A percentile compares a stretch with the other conserved stretches of the same genome.
Evolutionary conservation across 2,113 vertebrate genomes (phyloP).

Genomic region (Notothenia coriiceps): DNA sequence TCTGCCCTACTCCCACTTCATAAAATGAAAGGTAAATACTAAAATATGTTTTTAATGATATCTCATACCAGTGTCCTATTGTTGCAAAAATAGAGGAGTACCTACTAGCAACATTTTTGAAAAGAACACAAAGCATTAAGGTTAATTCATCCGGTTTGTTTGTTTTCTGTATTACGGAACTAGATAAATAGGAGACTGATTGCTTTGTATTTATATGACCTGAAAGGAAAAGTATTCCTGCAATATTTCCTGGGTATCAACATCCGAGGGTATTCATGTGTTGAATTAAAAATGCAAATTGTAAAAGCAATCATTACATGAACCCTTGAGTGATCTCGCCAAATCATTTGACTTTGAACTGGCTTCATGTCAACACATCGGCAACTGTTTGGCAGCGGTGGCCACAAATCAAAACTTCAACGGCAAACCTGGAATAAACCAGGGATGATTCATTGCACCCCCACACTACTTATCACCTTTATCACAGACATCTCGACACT

Average conservation of each 20-base stretch:
- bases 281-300: conserved; percentile 31
- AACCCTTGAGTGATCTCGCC: conserved; percentile 19
- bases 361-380: conserved; percentile 35
- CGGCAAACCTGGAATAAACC: conserved; percentile 33
- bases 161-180: neutral
- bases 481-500: conserved; percentile 12
- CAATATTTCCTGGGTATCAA: neutral
- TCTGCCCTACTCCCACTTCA: conserved; percentile 28
- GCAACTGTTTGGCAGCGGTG: conserved; percentile 17
- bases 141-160: neutral
- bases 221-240: neutral
- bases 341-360: conserved; percentile 25
- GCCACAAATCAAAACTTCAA: conserved; percentile 36
- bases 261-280: neutral
- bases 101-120: neutral
- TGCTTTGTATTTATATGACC: neutral
- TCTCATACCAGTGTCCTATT: conserved; percentile 15
- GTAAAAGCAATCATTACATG: conserved; percentile 18
- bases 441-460: conserved; percentile 43
- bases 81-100: conserved; percentile 20
- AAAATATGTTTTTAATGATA: conserved; percentile 16
- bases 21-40: conserved; percentile 29
- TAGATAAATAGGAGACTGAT: neutral
- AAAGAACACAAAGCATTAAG: too few relatives aligned
- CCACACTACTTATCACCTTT: conserved; percentile 42